Conservation (phyloP, 1,140 invertebrate genomes). For the Drusus annulatus region DNA sequence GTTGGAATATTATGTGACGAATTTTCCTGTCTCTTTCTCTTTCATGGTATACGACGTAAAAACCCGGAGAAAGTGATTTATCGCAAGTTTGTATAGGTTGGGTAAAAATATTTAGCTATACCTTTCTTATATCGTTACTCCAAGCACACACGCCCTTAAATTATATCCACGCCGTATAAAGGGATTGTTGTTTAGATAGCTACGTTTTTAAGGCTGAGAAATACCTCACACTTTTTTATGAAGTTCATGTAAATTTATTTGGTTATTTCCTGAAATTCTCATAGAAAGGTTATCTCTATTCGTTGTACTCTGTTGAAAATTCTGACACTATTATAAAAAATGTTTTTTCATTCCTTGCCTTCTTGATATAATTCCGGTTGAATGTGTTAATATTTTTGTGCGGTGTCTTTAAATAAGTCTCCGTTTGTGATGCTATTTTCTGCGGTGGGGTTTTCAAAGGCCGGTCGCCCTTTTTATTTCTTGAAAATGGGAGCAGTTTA, state of each 20-base stretch:
- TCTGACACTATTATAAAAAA: not conserved
- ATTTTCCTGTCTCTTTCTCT: no score
- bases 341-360: not conserved
- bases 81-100: no score
- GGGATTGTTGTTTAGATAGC: not conserved
- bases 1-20: no score
- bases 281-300: not conserved
- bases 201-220: no score
- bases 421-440: not conserved
- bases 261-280: not conserved
- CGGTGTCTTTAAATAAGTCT: not conserved
- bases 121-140: no score
- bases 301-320: not conserved
- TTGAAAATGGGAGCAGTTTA: constrained; percentile 10
- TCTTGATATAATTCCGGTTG: not conserved
- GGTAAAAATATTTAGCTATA: no score
- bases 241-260: not conserved
- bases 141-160: not conserved
- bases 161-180: not conserved
- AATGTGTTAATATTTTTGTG: not conserved
- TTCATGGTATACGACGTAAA: no score
- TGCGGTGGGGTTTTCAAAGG: not conserved
- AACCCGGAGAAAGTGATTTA: no score
- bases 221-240: no score
- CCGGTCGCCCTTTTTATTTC: not conserved